phyloP scores from a whole-genome alignment of 2,888 invertebrate genomes.

The Callyntrura guangdongensis region DNA sequence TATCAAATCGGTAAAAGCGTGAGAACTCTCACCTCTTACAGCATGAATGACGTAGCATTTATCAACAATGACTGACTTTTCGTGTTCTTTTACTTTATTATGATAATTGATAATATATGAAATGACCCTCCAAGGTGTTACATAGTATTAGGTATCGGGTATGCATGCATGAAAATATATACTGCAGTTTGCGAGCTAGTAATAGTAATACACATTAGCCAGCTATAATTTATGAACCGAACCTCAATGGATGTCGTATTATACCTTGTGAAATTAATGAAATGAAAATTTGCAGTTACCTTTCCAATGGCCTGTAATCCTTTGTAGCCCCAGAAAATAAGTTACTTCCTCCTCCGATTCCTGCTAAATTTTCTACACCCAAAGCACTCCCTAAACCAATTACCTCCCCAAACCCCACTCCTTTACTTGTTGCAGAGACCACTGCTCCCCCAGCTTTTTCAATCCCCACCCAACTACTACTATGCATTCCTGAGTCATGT shows the following conservation, averaged over 20 bases:
- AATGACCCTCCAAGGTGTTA: too few species aligned
- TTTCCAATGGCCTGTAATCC: slow-evolving; percentile 69
- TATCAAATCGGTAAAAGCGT: not conserved
- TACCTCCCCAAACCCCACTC: slow-evolving; percentile 55
- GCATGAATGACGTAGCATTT: too few species aligned
- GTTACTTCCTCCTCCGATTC: slow-evolving; percentile 9
- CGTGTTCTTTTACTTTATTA: too few species aligned
- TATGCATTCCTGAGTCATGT: slow-evolving; percentile 66
- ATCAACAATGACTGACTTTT: not conserved
- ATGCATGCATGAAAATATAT: too few species aligned
- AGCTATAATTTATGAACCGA: too few species aligned
- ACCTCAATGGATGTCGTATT: too few species aligned
- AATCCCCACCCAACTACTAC: slow-evolving; percentile 74
- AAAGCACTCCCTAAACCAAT: slow-evolving; percentile 22
- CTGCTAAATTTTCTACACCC: not conserved
- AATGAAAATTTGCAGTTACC: slow-evolving; percentile 54
- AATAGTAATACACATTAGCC: too few species aligned
- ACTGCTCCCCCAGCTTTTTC: slow-evolving; percentile 43
- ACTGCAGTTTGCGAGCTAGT: too few species aligned
- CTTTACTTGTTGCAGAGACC: not conserved
- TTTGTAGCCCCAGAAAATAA: slow-evolving; percentile 60
- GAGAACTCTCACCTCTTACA: too few species aligned
- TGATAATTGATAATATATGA: too few species aligned
- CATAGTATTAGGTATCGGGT: too few species aligned
- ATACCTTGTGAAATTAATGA: too few species aligned